phyloP scores from a whole-genome alignment of 2,888 invertebrate species.

The Apotomis turbidana region DNA sequence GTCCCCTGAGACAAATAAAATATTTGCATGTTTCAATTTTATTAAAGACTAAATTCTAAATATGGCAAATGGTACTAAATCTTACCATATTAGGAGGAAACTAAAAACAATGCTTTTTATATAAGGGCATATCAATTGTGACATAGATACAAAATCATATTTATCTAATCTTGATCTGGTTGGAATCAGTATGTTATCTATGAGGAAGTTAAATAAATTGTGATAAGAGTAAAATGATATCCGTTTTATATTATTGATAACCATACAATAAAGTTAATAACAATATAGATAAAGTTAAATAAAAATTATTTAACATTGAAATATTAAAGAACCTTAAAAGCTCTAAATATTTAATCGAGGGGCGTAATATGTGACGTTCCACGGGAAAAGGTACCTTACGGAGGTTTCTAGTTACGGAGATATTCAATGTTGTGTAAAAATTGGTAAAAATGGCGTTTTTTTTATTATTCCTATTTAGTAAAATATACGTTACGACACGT shows the following conservation, averaged over 20 bases:
- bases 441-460: too few relatives aligned
- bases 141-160: too few relatives aligned
- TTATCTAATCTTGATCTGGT: constrained; percentile 33
- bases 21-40: neutral
- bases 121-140: neutral
- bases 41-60: neutral
- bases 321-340: too few relatives aligned
- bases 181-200: constrained; percentile 1
- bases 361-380: too few relatives aligned
- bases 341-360: too few relatives aligned
- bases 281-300: neutral
- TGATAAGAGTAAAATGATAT: neutral
- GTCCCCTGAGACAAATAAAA: constrained; percentile 64
- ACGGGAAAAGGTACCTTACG: too few relatives aligned
- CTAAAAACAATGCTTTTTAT: neutral
- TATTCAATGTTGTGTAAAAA: too few relatives aligned
- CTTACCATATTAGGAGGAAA: neutral
- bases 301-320: neutral
- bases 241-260: neutral
- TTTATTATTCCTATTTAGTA: too few relatives aligned
- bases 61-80: neutral
- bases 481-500: too few relatives aligned
- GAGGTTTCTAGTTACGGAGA: too few relatives aligned
- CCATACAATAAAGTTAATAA: neutral
- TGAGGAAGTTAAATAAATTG: neutral